Evolutionary conservation across 2,888 invertebrate species (phyloP).

Genomic region (Beris morrisii): DNA sequence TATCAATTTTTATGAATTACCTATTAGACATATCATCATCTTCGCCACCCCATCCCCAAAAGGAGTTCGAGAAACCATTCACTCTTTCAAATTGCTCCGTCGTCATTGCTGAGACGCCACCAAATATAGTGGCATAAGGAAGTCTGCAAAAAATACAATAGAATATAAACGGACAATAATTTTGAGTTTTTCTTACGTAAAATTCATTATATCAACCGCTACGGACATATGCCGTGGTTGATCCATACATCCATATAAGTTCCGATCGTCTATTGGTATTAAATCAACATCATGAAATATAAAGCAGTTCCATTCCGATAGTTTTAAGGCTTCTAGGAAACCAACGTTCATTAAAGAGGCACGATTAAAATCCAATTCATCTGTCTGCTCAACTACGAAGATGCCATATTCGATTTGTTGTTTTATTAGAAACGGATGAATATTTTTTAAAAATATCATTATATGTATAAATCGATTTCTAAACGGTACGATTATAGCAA

Average conservation of each 20-base stretch:
- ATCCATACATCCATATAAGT: constrained; percentile 87
- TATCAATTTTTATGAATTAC: constrained; percentile 47
- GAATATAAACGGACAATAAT: constrained; percentile 5
- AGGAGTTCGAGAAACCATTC: constrained; percentile 92
- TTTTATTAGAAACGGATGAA: constrained; percentile 88
- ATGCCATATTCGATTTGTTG: constrained; percentile 95
- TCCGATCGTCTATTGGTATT: constrained; percentile 88
- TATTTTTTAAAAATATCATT: constrained; percentile 83
- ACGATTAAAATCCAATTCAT: constrained; percentile 74
- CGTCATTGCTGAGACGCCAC: constrained; percentile 91
- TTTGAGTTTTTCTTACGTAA: constrained; percentile 63
- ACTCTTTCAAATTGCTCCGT: constrained; percentile 81
- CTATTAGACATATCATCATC: constrained; percentile 94
- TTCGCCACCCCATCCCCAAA: constrained; percentile 99
- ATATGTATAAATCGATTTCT: constrained; percentile 83
- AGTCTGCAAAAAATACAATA: constrained; percentile 62
- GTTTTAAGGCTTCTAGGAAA: constrained; percentile 82
- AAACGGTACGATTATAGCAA: constrained; percentile 94
- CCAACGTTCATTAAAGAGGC: constrained; percentile 98
- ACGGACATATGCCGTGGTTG: constrained; percentile 94
- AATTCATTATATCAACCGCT: constrained; percentile 81
- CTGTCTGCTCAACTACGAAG: constrained; percentile 85
- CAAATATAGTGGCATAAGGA: constrained; percentile 89
- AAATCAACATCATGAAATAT: constrained; percentile 97
- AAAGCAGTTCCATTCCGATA: constrained; percentile 80